Percentiles rank a stretch among this genome's conserved stretches.
phyloP scores from a whole-genome alignment of 2,113 vertebrate genomes.

The Gnathonemus longibarbis region DNA sequence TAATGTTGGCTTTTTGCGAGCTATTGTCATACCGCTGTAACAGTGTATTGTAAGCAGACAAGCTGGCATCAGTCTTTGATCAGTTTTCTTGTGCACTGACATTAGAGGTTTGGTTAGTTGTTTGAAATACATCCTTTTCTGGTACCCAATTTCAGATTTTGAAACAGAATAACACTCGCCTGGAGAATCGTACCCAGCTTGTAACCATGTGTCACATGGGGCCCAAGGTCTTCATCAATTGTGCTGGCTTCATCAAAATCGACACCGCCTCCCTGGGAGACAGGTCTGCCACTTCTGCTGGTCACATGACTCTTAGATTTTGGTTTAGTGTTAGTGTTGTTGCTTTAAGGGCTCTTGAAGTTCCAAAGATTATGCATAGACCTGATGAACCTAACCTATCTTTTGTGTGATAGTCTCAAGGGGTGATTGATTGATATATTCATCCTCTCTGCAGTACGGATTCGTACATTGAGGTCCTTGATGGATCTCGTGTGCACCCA shows the following conservation, averaged over 20 bases:
- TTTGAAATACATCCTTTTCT: not conserved
- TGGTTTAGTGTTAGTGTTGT: not conserved
- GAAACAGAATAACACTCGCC: constrained; percentile 94
- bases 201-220: constrained; percentile 99
- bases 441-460: constrained; percentile 73
- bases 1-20: not conserved
- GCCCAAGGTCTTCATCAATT: constrained; percentile 98
- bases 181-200: constrained; percentile 95
- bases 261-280: constrained; percentile 94
- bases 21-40: not conserved
- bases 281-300: constrained; percentile 59
- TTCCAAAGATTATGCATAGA: not conserved
- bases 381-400: not conserved
- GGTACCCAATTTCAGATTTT: constrained; percentile 68
- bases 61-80: not conserved
- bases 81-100: not conserved
- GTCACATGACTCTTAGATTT: not conserved
- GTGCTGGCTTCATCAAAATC: constrained; percentile 97
- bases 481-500: constrained; percentile 93
- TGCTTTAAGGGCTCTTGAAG: not conserved
- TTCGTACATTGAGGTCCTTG: constrained; percentile 95
- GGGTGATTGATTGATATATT: not conserved
- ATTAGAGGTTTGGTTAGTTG: not conserved
- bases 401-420: not conserved
- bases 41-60: not conserved